Evolutionary conservation across 2,888 invertebrate species (phyloP), one percentile per base, ranked within the genome.

Genomic region (Deilephila elpenor): DNA sequence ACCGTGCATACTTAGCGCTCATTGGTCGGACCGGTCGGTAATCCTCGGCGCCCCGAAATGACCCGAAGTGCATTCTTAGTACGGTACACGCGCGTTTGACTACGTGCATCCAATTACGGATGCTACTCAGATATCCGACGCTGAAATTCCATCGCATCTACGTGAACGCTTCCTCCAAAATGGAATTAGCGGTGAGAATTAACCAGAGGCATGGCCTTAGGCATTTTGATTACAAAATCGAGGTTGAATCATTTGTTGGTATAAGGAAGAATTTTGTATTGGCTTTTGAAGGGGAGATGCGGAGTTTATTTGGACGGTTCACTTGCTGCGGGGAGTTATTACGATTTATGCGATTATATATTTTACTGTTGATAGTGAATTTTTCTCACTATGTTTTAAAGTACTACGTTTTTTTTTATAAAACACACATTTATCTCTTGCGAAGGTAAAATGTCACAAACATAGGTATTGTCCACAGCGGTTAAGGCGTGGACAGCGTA

Each of bases 91-190:
- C 34, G 62, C 67, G 67, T 67, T 67, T 17, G 67, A 20, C 67
- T 67, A 44, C 44, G 67, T 60, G 29, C 67, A 51, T 67, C 67
- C 67, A 67, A 67, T 67, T 67, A 67, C 51, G 67, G 44, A 67
- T 51, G 51, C 67, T 67, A 67, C 67, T 67, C 67, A 67, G 67
- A 67, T 67, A 67, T 51, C 67, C 51, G 51, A 25, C 67, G 67
- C 17, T 51, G 67, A 67, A 67, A 67, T 67, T 67, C 67, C 67
- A 67, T 67, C 51, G 67, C 44, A 67, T 67, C 67, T 44, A 67
- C 67, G 67, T 67, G 67, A 67, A 67, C 67, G 67, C 67, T 67
- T 67, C 67, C 67, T 67, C 67, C 67, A 67, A 67, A 67, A 51
- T 67, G 67, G 67, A 67, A 67, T 67, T 67, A 67, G 67, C 67